Conservation (phyloP, 2,797 vertebrate species). For the Falco peregrinus region DNA sequence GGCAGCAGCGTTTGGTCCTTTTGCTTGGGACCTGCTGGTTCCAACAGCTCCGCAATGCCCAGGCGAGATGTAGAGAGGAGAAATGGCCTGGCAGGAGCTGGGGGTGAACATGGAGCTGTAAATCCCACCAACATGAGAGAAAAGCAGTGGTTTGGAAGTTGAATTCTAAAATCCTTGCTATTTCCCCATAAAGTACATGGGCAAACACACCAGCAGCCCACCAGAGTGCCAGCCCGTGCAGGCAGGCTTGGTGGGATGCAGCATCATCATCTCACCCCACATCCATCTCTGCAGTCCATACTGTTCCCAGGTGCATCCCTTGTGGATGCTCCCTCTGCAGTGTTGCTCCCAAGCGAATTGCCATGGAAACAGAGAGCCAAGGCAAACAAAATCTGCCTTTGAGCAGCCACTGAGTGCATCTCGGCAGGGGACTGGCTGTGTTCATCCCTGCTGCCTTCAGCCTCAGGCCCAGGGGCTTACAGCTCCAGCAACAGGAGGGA, state of each 20-base stretch:
- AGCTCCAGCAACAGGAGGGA: neutral
- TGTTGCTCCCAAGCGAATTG: neutral
- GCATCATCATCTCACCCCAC: neutral
- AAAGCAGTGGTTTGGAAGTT: neutral
- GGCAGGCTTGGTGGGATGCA: accelerated
- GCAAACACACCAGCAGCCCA: neutral
- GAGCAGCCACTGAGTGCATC: neutral
- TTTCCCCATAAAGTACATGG: neutral
- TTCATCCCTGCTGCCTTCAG: neutral
- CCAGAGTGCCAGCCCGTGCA: accelerated
- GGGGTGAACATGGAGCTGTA: accelerated
- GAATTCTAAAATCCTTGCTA: neutral
- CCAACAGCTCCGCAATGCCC: neutral
- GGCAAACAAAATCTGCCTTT: neutral
- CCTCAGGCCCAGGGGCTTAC: neutral
- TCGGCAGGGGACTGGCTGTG: neutral
- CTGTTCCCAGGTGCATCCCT: neutral
- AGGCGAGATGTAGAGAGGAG: neutral
- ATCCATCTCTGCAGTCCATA: neutral
- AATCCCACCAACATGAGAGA: neutral
- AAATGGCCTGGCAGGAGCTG: neutral
- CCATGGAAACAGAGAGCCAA: slow-evolving; percentile 20
- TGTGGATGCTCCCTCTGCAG: neutral
- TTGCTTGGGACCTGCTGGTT: neutral
- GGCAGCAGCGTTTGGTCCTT: neutral